phyloP scores from a whole-genome alignment of 2,113 vertebrate species.

The Aptenodytes patagonicus region DNA sequence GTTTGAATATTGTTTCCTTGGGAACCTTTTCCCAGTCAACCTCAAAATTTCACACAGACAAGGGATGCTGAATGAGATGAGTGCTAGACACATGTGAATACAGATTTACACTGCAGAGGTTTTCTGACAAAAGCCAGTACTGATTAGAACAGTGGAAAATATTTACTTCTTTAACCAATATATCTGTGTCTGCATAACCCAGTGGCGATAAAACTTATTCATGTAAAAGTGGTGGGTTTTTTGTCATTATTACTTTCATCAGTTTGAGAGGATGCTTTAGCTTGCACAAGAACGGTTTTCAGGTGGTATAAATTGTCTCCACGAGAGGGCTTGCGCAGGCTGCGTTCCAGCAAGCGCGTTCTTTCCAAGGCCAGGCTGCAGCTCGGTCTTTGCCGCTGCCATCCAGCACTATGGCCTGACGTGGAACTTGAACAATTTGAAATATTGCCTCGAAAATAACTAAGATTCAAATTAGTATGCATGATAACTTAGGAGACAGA shows the following conservation, averaged over 20 bases:
- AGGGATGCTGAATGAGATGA: background rate
- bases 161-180: background rate
- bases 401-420: background rate
- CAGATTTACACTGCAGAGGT: background rate
- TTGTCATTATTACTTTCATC: background rate
- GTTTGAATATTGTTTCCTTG: background rate
- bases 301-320: background rate
- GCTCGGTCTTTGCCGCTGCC: background rate
- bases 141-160: background rate
- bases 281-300: background rate
- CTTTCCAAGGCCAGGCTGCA: background rate
- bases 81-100: background rate
- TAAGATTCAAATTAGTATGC: background rate
- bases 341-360: accelerated
- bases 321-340: background rate
- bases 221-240: background rate
- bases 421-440: background rate
- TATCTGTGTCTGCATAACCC: background rate
- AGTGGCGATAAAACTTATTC: background rate
- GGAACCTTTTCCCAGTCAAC: background rate
- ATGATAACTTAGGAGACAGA: background rate
- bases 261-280: background rate
- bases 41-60: background rate
- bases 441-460: background rate
- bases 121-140: background rate